Evolutionary conservation across 1,140 invertebrate genomes (phyloP), one percentile per base, ranked within the genome.

Genomic region (Euwallacea fornicatus): DNA sequence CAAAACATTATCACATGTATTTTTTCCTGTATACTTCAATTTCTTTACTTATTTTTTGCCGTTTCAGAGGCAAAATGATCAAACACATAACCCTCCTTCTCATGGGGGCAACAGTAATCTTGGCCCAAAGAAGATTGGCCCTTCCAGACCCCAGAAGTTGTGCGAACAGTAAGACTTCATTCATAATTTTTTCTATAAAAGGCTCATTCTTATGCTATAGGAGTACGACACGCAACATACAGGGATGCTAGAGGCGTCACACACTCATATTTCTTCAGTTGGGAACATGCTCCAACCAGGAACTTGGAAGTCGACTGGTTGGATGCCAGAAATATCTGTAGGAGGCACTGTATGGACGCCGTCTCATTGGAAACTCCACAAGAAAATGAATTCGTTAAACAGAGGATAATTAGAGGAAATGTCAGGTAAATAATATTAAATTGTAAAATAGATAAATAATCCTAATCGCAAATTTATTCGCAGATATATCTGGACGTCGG

Each of bases 231-330:
- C 78, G 89, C 93, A 13, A 90, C 90, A 8, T 95, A 94, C 83
- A 88, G 92, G 74, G 93, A 95, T 80, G 92, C 90, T 4, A 85
- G 93, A 60, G 93, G 93, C 16, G 92, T 94, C 13, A 87, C 89
- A 0, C 93, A 95, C 78, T 93, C 93, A 33, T 96, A 96, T 82
- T 96, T 96, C 89, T 95, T 95, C 89, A 94, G 93, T 78, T 95
- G 94, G 94, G 91, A 94, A 78, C 93, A 96, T 81, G 85, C 86
- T 16, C 92, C 93, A 0, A 96, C 94, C 11, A 86, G 91, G 74
- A 91, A 85, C 75, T 83, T 95, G 56, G 93, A 95, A 84, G 93
- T 95, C 7, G 93, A 95, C 78, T 96, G 93, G 94, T 82, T 96
- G 13, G 93, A 95, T 78, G 90, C 93, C 0, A 87, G 94, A 72